These are phyloP conservation scores for Heliocidaris tuberculata DNA, from an alignment of 35 echinoderm and acorn worm species.

Conservation along the genomic window DNA sequence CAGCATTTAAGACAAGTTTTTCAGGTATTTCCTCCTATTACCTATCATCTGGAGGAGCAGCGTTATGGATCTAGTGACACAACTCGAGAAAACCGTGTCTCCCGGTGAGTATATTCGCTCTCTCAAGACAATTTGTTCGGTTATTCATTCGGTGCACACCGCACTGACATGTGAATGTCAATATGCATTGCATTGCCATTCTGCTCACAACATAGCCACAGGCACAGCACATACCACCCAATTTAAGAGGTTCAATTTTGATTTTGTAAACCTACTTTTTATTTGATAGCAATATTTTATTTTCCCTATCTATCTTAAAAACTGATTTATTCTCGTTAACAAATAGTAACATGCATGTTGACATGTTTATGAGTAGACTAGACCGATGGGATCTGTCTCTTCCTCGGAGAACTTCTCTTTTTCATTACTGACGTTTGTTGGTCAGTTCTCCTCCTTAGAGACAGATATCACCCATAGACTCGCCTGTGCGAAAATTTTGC, in stretches of 20 bases:
- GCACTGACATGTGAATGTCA: background rate
- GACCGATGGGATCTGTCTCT: too few species aligned
- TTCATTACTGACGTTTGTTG: too few species aligned
- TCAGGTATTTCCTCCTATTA: background rate
- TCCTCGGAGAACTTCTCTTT: too few species aligned
- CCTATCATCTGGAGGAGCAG: background rate
- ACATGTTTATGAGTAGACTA: too few species aligned
- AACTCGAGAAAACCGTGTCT: conserved; percentile 15
- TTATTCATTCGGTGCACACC: background rate
- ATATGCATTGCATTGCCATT: background rate
- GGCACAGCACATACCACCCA: background rate
- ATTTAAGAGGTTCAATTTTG: background rate
- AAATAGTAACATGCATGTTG: too few species aligned
- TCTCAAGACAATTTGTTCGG: background rate
- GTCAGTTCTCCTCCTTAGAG: too few species aligned
- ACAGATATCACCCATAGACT: too few species aligned
- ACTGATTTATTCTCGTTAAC: too few species aligned
- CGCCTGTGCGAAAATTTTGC: too few species aligned
- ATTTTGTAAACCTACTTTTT: too few species aligned
- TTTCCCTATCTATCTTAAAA: too few species aligned
- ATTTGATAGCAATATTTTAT: too few species aligned
- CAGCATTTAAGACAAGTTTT: background rate
- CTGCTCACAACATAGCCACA: background rate
- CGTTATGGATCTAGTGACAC: background rate
- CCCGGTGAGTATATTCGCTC: conserved; percentile 4